Conservation (phyloP, 2,888 invertebrate species). For the Eupithecia insigniata region DNA sequence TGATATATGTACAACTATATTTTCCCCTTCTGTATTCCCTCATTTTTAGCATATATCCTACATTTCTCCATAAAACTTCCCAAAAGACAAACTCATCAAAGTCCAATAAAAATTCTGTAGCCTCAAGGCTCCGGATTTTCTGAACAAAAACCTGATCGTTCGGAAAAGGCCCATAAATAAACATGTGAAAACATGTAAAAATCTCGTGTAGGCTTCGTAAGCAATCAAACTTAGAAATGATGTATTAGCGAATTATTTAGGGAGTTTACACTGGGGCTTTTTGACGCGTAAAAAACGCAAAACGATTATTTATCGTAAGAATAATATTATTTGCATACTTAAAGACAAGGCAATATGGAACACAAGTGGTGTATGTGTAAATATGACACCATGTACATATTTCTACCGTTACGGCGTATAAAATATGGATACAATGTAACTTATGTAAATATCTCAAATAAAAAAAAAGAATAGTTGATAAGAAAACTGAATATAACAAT, state of each 20-base stretch:
- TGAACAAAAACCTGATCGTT: constrained; percentile 61
- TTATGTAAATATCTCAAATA: too few relatives aligned
- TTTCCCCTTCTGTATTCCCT: neutral
- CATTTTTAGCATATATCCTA: neutral
- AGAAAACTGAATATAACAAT: too few relatives aligned
- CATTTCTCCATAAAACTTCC: constrained; percentile 4
- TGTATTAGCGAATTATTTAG: constrained; percentile 48
- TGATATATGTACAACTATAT: neutral
- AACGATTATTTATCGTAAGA: neutral
- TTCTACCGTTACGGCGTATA: too few relatives aligned
- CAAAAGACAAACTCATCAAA: constrained; percentile 18
- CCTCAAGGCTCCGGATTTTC: constrained; percentile 28
- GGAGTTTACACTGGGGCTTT: constrained; percentile 20
- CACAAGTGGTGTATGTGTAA: too few relatives aligned
- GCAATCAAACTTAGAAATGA: constrained; percentile 66
- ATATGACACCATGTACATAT: too few relatives aligned
- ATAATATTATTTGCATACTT: neutral
- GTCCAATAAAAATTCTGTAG: constrained; percentile 32
- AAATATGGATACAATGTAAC: too few relatives aligned
- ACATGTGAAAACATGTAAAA: constrained; percentile 52
- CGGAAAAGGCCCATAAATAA: constrained; percentile 75
- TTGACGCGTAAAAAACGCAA: neutral
- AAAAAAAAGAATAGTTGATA: too few relatives aligned
- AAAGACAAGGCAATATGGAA: neutral
- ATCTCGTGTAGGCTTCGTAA: constrained; percentile 52